Evolutionary conservation across 2,113 vertebrate genomes (phyloP), one percentile per base, ranked within the genome.

Genomic region (Equus quagga): DNA sequence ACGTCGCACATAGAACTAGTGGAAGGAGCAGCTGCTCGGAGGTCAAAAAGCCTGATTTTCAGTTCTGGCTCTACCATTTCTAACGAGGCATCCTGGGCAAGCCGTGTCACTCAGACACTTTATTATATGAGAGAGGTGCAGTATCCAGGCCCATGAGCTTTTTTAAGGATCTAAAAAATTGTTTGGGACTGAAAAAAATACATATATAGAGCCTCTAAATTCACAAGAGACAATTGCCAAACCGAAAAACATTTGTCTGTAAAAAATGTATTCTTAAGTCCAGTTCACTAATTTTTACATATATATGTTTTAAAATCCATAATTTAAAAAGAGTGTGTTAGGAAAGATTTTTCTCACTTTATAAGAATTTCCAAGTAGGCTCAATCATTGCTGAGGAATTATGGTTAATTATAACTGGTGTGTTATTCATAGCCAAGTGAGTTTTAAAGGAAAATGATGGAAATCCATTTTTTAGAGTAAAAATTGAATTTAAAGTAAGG

Each of bases 361-460:
- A 9, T 5, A 78, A 86, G 73, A 88, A 69, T 84, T 62, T 14
- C 72, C 67, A 76, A 60, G 44, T 21, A 79, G 51, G 51, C 8
- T 73, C n/a, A 6, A 41, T 62, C 65, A 82, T 19, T 56, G 41
- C 21, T 18, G 21, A 89, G 46, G 75, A 81, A n/a, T 72, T 62
- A 12, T 19, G 65, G 15, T n/a, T 91, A 70, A 79, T 93, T 33
- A 73, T 33, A 19, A 79, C 9, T 18, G 58, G 26, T 15, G 58
- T 75, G 41, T 91, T 87, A 84, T 51, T 31, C 14, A 33, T 8
- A 28, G 8, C 5, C 14, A 93, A 88, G 51, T 51, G 21, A 58
- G 49, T 91, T 96, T 80, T 60, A 85, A 89, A 81, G 65, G 36
- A 84, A 82, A 67, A 81, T 70, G 36, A 89, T 84, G 60, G 60